Evolutionary conservation across 2,113 vertebrate species (phyloP), one percentile per base, ranked within the genome.

Genomic region (Gnathonemus longibarbis): DNA sequence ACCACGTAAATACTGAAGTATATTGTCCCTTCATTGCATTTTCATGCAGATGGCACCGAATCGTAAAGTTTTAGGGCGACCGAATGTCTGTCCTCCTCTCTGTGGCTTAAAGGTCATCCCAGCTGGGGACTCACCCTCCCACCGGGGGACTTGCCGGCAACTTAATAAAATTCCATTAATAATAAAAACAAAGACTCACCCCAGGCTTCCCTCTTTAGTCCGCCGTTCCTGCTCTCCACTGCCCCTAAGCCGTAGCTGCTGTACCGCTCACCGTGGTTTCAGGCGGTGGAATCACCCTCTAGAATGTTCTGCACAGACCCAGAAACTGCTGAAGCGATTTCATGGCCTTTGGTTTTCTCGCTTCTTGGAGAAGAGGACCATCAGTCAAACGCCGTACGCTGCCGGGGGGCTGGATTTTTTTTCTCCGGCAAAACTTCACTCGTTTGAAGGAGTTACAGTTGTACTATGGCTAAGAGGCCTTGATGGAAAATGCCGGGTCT

Each of bases 261-360:
- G 87, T 49, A 70, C 45, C 52, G 52, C 92, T 93, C 87, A 92
- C 88, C 88, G 58, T 58, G 53, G 87, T 93, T 91, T 42, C 49
- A 87, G 92, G 91, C 87, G 50, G 11, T 42, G 48, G 52, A 91
- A 56, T 91, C 80, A 90, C 84, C 35, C 70, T 80, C 48, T 77
- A 85, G 80, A 89, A 92, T 87, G 70, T 89, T 85, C 88, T 86
- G 53, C 27, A 13, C 24, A 90, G 89, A 92, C 89, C 74, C 91
- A 84, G 80, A 42, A 88, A 89, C 42, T 21, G 42, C 42, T 3
- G 19, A 56, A 66, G 50, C 46, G 11, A 49, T 90, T 88, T 87
- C 62, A 80, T 70, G 70, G 87, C 80, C 46, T 46, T 84, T n/a
- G 50, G 53, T 21, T 83, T 19, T 56, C 13, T 48, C 86, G 13